Base-by-base conservation (phyloP, 2,888 invertebrate species). In the Rambutsinella grinnellia region DNA sequence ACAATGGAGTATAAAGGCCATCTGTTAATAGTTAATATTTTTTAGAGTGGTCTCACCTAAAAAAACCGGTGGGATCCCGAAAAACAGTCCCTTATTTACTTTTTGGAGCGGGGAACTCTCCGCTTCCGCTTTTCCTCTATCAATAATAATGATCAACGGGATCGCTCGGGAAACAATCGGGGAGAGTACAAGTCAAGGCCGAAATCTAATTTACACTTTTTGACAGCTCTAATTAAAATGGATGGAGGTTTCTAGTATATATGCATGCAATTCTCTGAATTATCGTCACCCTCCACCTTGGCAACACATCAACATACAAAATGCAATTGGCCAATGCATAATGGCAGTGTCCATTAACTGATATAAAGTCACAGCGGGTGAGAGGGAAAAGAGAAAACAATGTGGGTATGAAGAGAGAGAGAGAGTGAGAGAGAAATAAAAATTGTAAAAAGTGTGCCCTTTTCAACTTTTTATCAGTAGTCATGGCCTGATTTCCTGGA, bases 181-280 rank as follows among this genome's bases (percentile, higher is more conserved):
- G 58, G 2, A 36, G 36, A 8, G 13, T 36, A 44, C 19, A 49
- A 71, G 71, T 71, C 71, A 71, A 71, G 71, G 71, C 63, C 71
- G 60, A 74, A 75, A 76, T 76, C 76, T 69, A 65, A 76, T 76
- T 76, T 76, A 76, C 68, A 69, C 76, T 76, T 76, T 69, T 69
- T 76, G 76, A 76, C 76, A 63, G 58, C 24, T 57, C 47, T 76
- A 69, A 76, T 76, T 76, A 76, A 76, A 69, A 76, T 76, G 53
- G 69, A 76, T 76, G 63, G 67, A 62, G 15, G 49, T 49, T 49
- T 13, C 5, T 49, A n/a, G 49, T n/a, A 17, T 17, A 49, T n/a
- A 5, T 17, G 13, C 36, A 19, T 36, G 58, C 58, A 36, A n/a
- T 13, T 36, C 36, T 36, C 36, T 13, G 36, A 5, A 8, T 13